A percentile compares a stretch with the other conserved stretches of the same genome.
phyloP scores from a whole-genome alignment of 2,888 invertebrate genomes.

The Cosmorhoe ocellata region DNA sequence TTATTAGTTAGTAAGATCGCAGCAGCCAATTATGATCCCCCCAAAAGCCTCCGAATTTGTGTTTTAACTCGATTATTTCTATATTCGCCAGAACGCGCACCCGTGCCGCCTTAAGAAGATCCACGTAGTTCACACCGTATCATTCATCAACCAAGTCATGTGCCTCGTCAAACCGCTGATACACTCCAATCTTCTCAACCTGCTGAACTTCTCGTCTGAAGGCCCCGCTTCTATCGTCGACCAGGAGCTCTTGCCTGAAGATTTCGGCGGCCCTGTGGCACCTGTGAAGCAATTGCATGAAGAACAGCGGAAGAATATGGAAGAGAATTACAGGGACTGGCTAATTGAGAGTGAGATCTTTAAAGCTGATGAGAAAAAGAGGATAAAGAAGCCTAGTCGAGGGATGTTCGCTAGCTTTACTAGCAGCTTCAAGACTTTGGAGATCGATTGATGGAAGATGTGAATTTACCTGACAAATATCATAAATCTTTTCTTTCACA shows the following conservation, averaged over 20 bases:
- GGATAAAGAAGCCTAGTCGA: slow-evolving; percentile 72
- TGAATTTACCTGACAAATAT: slow-evolving; percentile 13
- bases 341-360: slow-evolving; percentile 82
- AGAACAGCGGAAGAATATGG: slow-evolving; percentile 79
- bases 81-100: slow-evolving; percentile 81
- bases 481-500: not conserved
- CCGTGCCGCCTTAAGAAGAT: slow-evolving; percentile 85
- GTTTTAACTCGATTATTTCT: too few relatives aligned
- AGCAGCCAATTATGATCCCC: too few relatives aligned
- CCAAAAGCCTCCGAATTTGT: too few relatives aligned
- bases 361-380: slow-evolving; percentile 76
- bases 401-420: slow-evolving; percentile 78
- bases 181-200: slow-evolving; percentile 82
- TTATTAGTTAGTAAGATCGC: too few relatives aligned
- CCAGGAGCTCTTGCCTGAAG: slow-evolving; percentile 71
- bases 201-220: slow-evolving; percentile 82
- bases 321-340: slow-evolving; percentile 84
- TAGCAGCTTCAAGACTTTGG: slow-evolving; percentile 74
- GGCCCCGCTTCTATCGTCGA: slow-evolving; percentile 76
- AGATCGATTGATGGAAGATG: slow-evolving; percentile 66
- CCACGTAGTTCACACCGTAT: slow-evolving; percentile 85
- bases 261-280: slow-evolving; percentile 84
- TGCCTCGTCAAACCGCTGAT: slow-evolving; percentile 85
- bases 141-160: slow-evolving; percentile 87
- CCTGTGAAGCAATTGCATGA: slow-evolving; percentile 80